Conservation (phyloP, 35 echinoderm and acorn worm species). For the Lytechinus variegatus region DNA sequence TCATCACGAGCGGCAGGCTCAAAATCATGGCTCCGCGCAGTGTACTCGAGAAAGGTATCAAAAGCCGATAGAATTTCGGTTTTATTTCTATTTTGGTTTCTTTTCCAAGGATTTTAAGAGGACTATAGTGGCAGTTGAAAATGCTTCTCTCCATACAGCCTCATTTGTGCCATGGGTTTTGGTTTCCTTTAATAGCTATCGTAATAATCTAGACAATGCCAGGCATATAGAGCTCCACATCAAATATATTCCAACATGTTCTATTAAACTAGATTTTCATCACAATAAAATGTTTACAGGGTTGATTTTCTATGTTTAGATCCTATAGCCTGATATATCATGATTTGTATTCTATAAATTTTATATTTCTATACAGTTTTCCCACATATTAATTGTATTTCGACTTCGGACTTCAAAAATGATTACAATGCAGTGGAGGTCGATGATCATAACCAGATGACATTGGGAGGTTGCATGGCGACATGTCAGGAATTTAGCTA, state of each 20-base stretch:
- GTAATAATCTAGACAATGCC: too few species aligned
- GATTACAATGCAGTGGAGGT: constrained; percentile 19
- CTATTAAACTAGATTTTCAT: too few species aligned
- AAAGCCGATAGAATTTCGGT: background rate
- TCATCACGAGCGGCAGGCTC: background rate
- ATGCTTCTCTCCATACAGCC: background rate
- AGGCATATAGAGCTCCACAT: too few species aligned
- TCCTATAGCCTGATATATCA: too few species aligned
- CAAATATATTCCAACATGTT: too few species aligned
- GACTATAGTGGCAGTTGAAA: background rate
- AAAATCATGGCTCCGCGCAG: background rate
- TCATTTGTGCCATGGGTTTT: background rate
- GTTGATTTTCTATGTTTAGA: background rate
- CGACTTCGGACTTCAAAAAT: background rate
- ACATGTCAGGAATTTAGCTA: constrained; percentile 55
- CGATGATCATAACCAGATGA: constrained; percentile 44
- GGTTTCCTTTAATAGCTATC: too few species aligned
- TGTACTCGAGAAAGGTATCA: background rate
- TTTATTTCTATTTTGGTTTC: background rate
- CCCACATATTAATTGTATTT: constrained; percentile 66
- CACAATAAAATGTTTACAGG: too few species aligned
- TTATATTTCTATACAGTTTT: constrained; percentile 51
- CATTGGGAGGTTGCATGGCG: constrained; percentile 43
- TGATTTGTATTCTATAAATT: background rate
- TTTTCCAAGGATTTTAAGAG: background rate